These are phyloP conservation scores for Chrysodeixis includens DNA, from an alignment of 2,888 invertebrate species.

Conservation along the genomic window DNA sequence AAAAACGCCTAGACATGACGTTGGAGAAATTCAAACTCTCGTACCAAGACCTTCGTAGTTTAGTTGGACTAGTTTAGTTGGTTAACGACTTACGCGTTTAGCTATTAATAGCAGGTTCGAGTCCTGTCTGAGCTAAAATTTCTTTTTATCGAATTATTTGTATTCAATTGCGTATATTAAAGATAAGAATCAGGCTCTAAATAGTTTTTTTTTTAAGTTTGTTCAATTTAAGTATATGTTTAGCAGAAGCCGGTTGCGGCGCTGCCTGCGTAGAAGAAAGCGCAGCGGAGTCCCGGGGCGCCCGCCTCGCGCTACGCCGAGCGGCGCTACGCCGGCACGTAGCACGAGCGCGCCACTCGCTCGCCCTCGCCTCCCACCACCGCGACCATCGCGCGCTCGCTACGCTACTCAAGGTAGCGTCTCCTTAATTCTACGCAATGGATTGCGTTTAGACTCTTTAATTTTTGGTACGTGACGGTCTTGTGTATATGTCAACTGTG, in stretches of 20 bases:
- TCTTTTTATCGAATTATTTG: too few relatives aligned
- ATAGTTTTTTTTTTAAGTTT: not conserved
- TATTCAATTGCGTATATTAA: too few relatives aligned
- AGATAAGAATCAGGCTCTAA: too few relatives aligned
- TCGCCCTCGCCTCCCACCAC: constrained; percentile 67
- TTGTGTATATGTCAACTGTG: not conserved
- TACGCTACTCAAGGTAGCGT: constrained; percentile 74
- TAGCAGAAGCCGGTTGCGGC: constrained; percentile 74
- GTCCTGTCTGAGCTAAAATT: too few relatives aligned
- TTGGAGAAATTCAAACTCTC: too few relatives aligned
- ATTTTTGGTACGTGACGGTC: constrained; percentile 25
- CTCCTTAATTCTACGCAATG: constrained; percentile 28
- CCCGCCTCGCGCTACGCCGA: constrained; percentile 78
- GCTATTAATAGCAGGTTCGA: too few relatives aligned
- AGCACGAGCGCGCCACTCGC: constrained; percentile 71
- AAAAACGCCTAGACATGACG: too few relatives aligned
- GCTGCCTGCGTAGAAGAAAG: constrained; percentile 81
- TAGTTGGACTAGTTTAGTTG: too few relatives aligned
- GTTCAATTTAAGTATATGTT: not conserved
- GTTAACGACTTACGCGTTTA: too few relatives aligned
- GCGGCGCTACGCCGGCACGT: constrained; percentile 83
- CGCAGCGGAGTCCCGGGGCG: constrained; percentile 79
- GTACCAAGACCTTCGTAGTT: too few relatives aligned
- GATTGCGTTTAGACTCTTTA: constrained; percentile 15
- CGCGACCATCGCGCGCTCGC: constrained; percentile 71